Conservation (phyloP, 53 echinoderm and acorn worm species). For the Patiria pectinifera region DNA sequence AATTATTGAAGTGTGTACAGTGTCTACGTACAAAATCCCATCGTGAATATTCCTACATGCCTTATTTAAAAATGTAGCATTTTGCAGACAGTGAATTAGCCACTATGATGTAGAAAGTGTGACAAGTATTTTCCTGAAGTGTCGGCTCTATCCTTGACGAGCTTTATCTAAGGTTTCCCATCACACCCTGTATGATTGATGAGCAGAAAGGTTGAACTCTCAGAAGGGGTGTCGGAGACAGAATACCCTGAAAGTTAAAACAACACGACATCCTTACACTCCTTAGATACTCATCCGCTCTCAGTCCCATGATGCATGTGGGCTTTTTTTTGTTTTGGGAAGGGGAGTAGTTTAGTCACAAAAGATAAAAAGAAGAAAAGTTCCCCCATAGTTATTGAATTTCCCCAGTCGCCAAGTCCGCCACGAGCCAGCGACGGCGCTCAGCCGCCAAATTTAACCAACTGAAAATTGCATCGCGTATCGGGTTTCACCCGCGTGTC, state of each 20-base stretch:
- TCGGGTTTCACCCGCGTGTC: slow-evolving; percentile 24
- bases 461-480: slow-evolving; percentile 53
- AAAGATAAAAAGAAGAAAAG: not conserved
- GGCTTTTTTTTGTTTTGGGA: not conserved
- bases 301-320: slow-evolving; percentile 38
- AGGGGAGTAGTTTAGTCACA: not conserved
- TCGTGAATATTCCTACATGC: no score
- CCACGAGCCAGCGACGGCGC: slow-evolving; percentile 23
- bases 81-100: not conserved
- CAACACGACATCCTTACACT: slow-evolving; percentile 25
- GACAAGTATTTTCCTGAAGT: not conserved
- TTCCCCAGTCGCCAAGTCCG: slow-evolving; percentile 8
- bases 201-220: not conserved
- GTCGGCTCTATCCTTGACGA: not conserved
- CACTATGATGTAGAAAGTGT: not conserved
- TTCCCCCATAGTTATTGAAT: slow-evolving; percentile 21
- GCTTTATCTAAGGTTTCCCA: not conserved
- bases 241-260: slow-evolving; percentile 28
- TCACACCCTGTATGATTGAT: not conserved
- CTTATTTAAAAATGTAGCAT: not conserved
- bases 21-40: no score
- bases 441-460: slow-evolving; percentile 54
- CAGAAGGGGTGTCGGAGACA: not conserved
- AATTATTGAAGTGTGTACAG: no score
- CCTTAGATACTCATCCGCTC: slow-evolving; percentile 27